Conservation (phyloP, 2,888 invertebrate species). For the Hydroisotoma schaefferi region DNA sequence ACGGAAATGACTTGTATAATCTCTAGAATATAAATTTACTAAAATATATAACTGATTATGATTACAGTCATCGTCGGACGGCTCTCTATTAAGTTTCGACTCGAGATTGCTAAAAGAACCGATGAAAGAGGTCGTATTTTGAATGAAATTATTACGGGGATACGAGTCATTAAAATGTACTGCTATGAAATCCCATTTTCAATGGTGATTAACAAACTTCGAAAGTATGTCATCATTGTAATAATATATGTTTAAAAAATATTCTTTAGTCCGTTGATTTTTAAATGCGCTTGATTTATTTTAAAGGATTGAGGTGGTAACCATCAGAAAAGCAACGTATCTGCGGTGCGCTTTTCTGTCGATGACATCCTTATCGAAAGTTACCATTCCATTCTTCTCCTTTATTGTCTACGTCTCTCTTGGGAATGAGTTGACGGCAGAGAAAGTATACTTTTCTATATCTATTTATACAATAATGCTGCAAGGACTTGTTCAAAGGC, state of each 20-base stretch:
- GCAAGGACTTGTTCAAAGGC: constrained; percentile 19
- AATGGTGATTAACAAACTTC: constrained; percentile 51
- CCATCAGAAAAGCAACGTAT: constrained; percentile 62
- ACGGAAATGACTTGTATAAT: constrained; percentile 6
- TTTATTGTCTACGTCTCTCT: constrained; percentile 31
- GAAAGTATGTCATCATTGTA: constrained; percentile 23
- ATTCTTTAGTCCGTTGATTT: no score
- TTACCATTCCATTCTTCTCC: constrained; percentile 45
- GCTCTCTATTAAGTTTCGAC: constrained; percentile 58
- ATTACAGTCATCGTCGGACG: constrained; percentile 53
- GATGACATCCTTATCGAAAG: constrained; percentile 66
- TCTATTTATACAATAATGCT: constrained; percentile 25
- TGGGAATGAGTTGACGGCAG: constrained; percentile 57
- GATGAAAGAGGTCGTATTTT: constrained; percentile 57
- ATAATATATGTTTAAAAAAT: not conserved
- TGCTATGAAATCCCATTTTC: constrained; percentile 61
- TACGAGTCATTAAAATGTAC: constrained; percentile 63
- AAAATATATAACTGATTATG: not conserved
- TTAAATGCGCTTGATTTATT: no score
- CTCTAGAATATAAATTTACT: not conserved
- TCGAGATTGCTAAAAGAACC: constrained; percentile 55
- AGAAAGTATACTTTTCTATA: constrained; percentile 56
- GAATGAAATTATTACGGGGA: constrained; percentile 60
- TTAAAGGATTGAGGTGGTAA: constrained; percentile 65
- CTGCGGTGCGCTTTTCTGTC: constrained; percentile 63